These are phyloP conservation scores for Sceloporus undulatus DNA, from an alignment of 2,113 vertebrate genomes.

Conservation along the genomic window DNA sequence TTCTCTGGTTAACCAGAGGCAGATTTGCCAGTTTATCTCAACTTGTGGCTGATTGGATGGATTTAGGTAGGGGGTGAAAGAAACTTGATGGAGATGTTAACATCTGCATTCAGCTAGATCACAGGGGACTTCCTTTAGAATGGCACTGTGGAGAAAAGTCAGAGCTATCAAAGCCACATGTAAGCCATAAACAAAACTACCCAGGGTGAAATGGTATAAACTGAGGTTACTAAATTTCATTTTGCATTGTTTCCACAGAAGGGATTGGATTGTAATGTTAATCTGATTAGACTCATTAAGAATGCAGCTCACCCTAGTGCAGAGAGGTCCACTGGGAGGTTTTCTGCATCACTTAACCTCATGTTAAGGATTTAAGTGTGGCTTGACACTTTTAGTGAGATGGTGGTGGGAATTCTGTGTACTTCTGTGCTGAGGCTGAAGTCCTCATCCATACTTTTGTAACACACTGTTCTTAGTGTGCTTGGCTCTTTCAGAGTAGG, in stretches of 20 bases:
- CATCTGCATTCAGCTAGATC: slow-evolving; percentile 37
- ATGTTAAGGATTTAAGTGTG: slow-evolving; percentile 52
- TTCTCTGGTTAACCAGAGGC: slow-evolving; percentile 82
- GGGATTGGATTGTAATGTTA: slow-evolving; percentile 66
- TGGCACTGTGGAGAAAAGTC: background rate
- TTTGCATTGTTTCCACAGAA: slow-evolving; percentile 71
- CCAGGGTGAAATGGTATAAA: slow-evolving; percentile 58
- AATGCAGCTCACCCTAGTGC: background rate
- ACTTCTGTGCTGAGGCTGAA: background rate
- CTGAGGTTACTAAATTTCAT: slow-evolving; percentile 67
- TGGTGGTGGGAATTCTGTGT: background rate
- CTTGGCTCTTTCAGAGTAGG: background rate
- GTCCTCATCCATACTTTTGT: background rate
- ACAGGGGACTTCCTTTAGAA: slow-evolving; percentile 1
- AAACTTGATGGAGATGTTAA: slow-evolving; percentile 42
- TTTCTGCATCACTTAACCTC: slow-evolving; percentile 65
- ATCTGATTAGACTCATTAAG: slow-evolving; percentile 74
- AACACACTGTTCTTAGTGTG: background rate
- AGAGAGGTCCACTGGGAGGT: slow-evolving; percentile 40
- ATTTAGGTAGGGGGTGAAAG: background rate
- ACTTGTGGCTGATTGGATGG: slow-evolving; percentile 33
- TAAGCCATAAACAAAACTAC: slow-evolving; percentile 57
- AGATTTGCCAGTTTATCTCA: slow-evolving; percentile 67
- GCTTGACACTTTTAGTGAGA: background rate
- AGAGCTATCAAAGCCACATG: slow-evolving; percentile 65